Evolutionary conservation across 2,888 invertebrate genomes (phyloP).

Genomic region (Drosophila infuscata): DNA sequence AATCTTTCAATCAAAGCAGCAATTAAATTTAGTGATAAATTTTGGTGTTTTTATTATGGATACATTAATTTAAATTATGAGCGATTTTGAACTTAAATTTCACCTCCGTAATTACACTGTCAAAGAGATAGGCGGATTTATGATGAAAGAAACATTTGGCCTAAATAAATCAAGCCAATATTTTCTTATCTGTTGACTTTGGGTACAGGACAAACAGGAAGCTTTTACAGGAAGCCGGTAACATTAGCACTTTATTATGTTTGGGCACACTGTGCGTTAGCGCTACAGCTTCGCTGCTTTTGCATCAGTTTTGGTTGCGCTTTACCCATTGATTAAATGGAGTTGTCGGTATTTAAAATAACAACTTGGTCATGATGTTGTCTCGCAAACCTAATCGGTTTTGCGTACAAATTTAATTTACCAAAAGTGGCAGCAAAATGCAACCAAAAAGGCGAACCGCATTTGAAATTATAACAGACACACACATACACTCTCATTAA

Average conservation of each 20-base stretch:
- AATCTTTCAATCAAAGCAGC: neutral
- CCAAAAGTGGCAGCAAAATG: slow-evolving; percentile 80
- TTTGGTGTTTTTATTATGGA: neutral
- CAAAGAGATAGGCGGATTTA: neutral
- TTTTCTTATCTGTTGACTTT: neutral
- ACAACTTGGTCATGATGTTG: slow-evolving; percentile 78
- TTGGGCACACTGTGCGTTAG: slow-evolving; percentile 21
- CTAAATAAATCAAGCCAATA: neutral
- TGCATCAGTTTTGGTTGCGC: slow-evolving; percentile 33
- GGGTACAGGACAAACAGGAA: slow-evolving; percentile 14
- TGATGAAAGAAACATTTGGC: neutral
- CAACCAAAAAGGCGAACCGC: slow-evolving; percentile 74
- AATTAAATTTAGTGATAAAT: neutral
- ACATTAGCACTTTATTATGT: neutral
- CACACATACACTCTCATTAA: slow-evolving; percentile 23
- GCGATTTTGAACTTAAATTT: neutral
- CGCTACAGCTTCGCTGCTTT: slow-evolving; percentile 26
- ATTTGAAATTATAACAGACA: slow-evolving; percentile 79
- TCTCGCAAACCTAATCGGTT: slow-evolving; percentile 76
- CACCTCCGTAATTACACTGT: neutral
- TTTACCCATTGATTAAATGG: slow-evolving; percentile 78
- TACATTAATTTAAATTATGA: neutral
- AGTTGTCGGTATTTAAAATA: slow-evolving; percentile 81
- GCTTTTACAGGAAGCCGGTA: neutral
- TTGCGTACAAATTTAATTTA: slow-evolving; percentile 81